phyloP scores from a whole-genome alignment of 2,888 invertebrate genomes.

The Drosophila siamana region DNA sequence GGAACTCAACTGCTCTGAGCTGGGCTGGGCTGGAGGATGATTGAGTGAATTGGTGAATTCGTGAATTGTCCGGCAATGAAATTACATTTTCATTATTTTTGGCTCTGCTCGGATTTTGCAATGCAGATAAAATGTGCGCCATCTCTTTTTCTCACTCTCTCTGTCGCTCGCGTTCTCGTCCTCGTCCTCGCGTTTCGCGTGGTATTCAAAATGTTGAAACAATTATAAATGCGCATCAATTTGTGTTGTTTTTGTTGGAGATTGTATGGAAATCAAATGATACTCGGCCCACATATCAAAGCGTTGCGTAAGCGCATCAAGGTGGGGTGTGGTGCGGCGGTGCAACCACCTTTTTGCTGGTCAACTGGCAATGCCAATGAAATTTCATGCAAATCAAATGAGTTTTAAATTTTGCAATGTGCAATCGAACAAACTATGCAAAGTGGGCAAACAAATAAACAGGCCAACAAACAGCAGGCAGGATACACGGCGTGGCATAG shows the following conservation, averaged over 20 bases:
- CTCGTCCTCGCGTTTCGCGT: slow-evolving; percentile 4
- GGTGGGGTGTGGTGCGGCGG: neutral
- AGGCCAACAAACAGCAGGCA: slow-evolving; percentile 38
- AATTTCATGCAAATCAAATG: slow-evolving; percentile 80
- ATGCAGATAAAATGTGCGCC: slow-evolving; percentile 50
- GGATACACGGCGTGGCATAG: slow-evolving; percentile 12
- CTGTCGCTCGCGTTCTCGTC: neutral
- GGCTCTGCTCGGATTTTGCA: slow-evolving; percentile 32
- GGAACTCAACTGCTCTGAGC: no score
- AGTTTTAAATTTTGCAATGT: slow-evolving; percentile 73
- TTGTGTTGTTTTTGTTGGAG: slow-evolving; percentile 43
- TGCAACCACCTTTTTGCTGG: neutral
- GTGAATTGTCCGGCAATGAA: slow-evolving; percentile 62
- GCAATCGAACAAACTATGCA: slow-evolving; percentile 51
- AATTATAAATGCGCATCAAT: slow-evolving; percentile 80
- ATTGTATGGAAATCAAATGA: slow-evolving; percentile 51
- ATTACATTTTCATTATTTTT: slow-evolving; percentile 80
- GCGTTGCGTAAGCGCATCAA: slow-evolving; percentile 20
- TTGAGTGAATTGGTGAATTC: slow-evolving; percentile 57
- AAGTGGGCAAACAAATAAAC: slow-evolving; percentile 68
- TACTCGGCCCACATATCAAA: slow-evolving; percentile 49
- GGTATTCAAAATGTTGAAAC: slow-evolving; percentile 53
- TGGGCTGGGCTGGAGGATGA: slow-evolving; percentile 3
- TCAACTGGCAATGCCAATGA: slow-evolving; percentile 50
- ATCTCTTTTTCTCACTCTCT: neutral